Evolutionary conservation across 2,888 invertebrate species (phyloP), one percentile per base, ranked within the genome.

Genomic region (Harpagoxenus sublaevis): DNA sequence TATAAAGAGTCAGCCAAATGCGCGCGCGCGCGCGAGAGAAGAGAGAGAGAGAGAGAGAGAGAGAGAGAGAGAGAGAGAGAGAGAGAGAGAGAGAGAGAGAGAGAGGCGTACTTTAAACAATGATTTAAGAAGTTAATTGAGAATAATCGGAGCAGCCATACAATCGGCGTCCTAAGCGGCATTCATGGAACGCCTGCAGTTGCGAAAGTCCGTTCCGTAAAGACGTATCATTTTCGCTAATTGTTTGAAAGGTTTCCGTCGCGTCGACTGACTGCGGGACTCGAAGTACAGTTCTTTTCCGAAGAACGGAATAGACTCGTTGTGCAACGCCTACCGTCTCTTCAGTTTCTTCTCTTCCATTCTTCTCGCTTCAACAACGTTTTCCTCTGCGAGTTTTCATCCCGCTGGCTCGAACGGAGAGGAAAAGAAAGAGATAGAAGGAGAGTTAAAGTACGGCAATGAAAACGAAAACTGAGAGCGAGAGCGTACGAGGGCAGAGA

Each of bases 201-300:
- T 51, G 42, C 84, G 84, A 86, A 84, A 86, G 77, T 89, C 85
- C 84, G 85, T 87, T 88, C 74, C 81, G 78, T 48, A 68, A 31
- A 48, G 62, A 60, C 86, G 83, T 84, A 88, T 89, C 89, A 85
- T 85, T 84, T 83, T 82, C 60, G 86, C 83, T 90, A 90, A 90
- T 87, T 89, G 85, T 87, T 89, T 86, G 86, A 90, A 90, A 90
- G 86, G 84, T 84, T 78, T 79, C 53, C 55, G 53, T 63, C 35
- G 74, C 60, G 57, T 55, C 74, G 70, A 81, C 53, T 39, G 60
- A 48, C 42, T 71, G 60, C 70, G 84, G 66, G 53, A 68, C 68
- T 62, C 53, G 53, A 53, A 63, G 71, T 66, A 85, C 84, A 71
- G 84, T 71, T 71, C 74, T 75, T 83, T 83, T 84, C 62, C 84